phyloP scores from a whole-genome alignment of 1,140 invertebrate species.

The Hyposmocoma kahamanoa region DNA sequence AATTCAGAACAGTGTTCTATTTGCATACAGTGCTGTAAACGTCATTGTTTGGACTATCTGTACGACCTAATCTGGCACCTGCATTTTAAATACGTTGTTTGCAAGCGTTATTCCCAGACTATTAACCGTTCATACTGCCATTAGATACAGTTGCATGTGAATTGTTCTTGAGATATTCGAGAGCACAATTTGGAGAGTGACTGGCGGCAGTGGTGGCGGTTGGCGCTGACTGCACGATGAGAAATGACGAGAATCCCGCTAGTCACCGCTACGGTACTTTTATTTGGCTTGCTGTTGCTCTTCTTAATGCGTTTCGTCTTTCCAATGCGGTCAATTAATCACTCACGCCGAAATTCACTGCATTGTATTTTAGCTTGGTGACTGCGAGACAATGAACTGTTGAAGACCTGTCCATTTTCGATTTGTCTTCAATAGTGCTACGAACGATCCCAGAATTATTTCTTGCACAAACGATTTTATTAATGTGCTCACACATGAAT shows the following conservation, averaged over 20 bases:
- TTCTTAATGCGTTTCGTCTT: constrained; percentile 61
- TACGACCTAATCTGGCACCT: constrained; percentile 45
- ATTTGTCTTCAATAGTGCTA: no score
- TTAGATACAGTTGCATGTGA: constrained; percentile 62
- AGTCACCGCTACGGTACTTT: constrained; percentile 62
- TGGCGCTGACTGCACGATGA: constrained; percentile 34
- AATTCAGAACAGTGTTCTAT: constrained; percentile 27
- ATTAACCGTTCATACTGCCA: constrained; percentile 51
- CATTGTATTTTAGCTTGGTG: neutral
- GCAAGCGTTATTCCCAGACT: constrained; percentile 57
- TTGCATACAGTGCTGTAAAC: constrained; percentile 47
- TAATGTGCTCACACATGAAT: no score
- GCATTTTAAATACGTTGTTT: constrained; percentile 46
- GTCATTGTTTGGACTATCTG: constrained; percentile 64
- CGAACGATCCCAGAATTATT: no score
- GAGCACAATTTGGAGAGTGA: constrained; percentile 55
- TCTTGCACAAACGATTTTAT: no score
- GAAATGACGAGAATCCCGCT: constrained; percentile 58
- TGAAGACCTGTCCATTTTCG: no score
- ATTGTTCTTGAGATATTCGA: constrained; percentile 50
- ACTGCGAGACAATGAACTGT: no score
- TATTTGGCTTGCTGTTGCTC: constrained; percentile 43
- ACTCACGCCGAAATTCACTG: constrained; percentile 15
- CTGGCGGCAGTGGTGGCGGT: constrained; percentile 21
- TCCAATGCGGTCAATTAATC: constrained; percentile 57